Evolutionary conservation across 1,140 invertebrate species (phyloP).

Genomic region (Saccostrea cuccullata): DNA sequence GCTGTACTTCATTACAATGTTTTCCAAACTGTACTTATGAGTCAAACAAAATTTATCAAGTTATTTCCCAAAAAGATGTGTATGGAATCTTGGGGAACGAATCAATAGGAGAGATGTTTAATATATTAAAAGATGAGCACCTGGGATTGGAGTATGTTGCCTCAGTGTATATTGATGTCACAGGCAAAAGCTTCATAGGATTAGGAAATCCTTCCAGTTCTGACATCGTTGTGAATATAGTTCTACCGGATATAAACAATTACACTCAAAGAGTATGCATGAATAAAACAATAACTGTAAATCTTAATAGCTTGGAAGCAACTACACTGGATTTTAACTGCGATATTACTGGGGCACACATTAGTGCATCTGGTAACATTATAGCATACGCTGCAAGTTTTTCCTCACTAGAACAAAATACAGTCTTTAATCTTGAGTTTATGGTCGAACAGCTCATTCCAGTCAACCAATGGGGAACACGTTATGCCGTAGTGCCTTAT

Average conservation of each 20-base stretch:
- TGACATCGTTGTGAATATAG: background rate
- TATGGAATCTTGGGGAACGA: background rate
- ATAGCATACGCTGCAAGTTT: conserved; percentile 6
- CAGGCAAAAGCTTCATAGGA: background rate
- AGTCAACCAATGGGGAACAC: background rate
- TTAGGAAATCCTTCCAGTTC: background rate
- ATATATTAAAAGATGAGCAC: background rate
- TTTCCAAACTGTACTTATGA: background rate
- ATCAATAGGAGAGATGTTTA: background rate
- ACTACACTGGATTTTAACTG: background rate
- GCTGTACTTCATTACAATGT: too few species aligned
- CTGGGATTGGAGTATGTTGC: background rate
- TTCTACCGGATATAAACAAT: background rate
- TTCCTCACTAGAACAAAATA: background rate
- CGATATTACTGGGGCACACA: background rate
- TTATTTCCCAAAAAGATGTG: background rate
- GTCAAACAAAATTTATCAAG: background rate
- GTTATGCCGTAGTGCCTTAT: background rate
- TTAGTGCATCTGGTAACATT: background rate
- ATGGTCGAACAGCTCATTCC: conserved; percentile 19
- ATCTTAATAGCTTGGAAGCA: background rate
- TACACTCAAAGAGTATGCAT: background rate
- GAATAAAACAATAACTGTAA: background rate
- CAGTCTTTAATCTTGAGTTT: background rate
- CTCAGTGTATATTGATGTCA: background rate